Evolutionary conservation across 1,140 invertebrate genomes (phyloP).

Genomic region (Diorhabda sublineata): DNA sequence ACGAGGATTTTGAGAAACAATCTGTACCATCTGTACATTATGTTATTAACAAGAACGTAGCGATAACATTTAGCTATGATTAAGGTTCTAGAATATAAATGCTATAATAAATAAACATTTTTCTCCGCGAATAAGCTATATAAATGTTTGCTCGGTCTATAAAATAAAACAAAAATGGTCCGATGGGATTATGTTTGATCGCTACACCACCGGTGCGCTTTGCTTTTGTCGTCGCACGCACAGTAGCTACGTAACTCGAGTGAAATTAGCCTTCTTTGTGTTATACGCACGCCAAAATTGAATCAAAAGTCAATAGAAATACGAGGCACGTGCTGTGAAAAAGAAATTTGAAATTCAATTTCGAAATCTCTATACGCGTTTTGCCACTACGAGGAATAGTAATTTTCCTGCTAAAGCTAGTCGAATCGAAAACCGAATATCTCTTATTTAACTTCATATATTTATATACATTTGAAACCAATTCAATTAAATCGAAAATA

Average conservation of each 20-base stretch:
- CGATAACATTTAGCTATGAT: too few species aligned
- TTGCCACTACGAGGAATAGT: conserved; percentile 13
- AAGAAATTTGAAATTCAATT: conserved; percentile 19
- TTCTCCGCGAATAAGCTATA: too few species aligned
- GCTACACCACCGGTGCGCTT: conserved; percentile 15
- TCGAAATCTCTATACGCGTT: conserved; percentile 17
- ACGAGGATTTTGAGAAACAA: too few species aligned
- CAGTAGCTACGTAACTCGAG: conserved; percentile 5
- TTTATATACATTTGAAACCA: too few species aligned
- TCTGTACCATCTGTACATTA: too few species aligned
- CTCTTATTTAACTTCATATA: too few species aligned
- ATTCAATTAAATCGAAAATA: too few species aligned
- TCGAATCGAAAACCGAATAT: neutral
- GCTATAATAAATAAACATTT: too few species aligned
- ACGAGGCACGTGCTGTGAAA: conserved; percentile 14
- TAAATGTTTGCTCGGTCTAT: neutral
- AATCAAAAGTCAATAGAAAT: conserved; percentile 19
- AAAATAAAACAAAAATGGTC: conserved; percentile 16
- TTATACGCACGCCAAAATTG: conserved; percentile 18
- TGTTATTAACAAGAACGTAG: too few species aligned
- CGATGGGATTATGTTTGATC: conserved; percentile 14
- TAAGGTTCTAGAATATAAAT: too few species aligned
- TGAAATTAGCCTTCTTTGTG: conserved; percentile 19
- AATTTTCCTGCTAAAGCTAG: conserved; percentile 8
- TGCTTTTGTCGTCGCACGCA: conserved; percentile 15